Evolutionary conservation across 2,113 vertebrate genomes (phyloP).

Genomic region (Muntiacus muntjak): DNA sequence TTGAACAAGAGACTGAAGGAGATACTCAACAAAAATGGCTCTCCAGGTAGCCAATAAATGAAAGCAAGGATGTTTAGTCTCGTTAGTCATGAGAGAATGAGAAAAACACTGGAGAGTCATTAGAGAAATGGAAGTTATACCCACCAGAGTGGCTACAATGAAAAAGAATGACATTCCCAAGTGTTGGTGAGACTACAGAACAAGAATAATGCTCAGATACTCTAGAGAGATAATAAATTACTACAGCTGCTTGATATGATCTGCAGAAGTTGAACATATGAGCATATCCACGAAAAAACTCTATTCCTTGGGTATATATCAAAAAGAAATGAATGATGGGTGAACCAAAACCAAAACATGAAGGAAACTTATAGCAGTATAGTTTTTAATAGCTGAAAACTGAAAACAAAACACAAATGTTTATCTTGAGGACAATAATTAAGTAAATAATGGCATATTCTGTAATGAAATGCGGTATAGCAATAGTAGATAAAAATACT

Average conservation of each 20-base stretch:
- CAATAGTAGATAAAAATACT: not conserved
- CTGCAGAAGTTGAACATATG: not conserved
- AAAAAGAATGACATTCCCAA: not conserved
- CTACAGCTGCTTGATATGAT: not conserved
- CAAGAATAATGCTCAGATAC: not conserved
- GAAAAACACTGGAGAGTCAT: not conserved
- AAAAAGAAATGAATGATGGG: not conserved
- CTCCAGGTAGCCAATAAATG: not conserved
- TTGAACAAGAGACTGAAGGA: not conserved
- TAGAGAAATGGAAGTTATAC: not conserved
- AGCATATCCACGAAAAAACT: not conserved
- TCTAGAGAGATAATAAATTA: not conserved
- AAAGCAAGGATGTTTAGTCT: not conserved
- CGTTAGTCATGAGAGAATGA: not conserved
- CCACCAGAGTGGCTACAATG: not conserved
- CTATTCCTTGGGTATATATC: not conserved
- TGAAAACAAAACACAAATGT: not conserved
- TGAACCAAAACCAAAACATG: not conserved
- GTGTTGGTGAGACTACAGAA: not conserved
- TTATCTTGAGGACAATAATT: not conserved
- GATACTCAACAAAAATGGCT: not conserved
- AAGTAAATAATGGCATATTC: not conserved
- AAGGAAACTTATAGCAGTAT: not conserved
- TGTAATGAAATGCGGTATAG: not conserved
- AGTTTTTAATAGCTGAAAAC: not conserved